Percentiles rank a stretch among this genome's conserved stretches.
phyloP scores from a whole-genome alignment of 2,113 vertebrate genomes.

The Melanotaenia duboulayi region DNA sequence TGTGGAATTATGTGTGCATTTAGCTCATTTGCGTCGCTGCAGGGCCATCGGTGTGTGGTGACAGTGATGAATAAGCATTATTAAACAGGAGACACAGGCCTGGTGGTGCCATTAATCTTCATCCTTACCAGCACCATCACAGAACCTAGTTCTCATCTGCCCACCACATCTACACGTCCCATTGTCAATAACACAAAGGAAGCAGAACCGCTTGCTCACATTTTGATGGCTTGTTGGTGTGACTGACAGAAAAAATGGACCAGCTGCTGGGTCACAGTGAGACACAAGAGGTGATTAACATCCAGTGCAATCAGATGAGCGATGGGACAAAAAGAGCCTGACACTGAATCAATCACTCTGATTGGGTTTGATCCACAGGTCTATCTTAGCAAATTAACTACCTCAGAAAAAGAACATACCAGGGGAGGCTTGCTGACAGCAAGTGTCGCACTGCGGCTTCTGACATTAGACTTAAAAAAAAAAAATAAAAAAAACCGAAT shows the following conservation, averaged over 20 bases:
- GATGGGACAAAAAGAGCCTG: conserved; percentile 40
- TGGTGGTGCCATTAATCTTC: conserved; percentile 71
- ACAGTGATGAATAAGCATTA: conserved; percentile 78
- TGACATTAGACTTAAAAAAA: conserved; percentile 16
- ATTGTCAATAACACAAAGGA: conserved; percentile 41
- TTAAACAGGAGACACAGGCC: conserved; percentile 70
- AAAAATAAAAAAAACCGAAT: conserved; percentile 6
- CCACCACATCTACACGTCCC: conserved; percentile 33
- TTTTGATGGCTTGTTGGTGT: conserved; percentile 23
- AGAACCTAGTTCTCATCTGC: conserved; percentile 46
- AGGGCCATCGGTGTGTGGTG: conserved; percentile 11
- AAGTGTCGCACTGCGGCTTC: conserved; percentile 58
- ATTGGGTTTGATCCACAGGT: conserved; percentile 48
- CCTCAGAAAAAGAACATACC: conserved; percentile 9
- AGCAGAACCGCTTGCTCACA: background rate
- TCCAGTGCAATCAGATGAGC: conserved; percentile 28
- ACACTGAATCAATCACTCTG: conserved; percentile 45
- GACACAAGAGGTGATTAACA: conserved; percentile 36
- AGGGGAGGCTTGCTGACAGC: conserved; percentile 11
- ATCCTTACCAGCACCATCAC: conserved; percentile 60
- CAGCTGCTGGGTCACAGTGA: conserved; percentile 33
- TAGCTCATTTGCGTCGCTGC: conserved; percentile 22
- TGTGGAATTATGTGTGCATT: conserved; percentile 20
- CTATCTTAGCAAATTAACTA: conserved; percentile 26
- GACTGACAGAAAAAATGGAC: conserved; percentile 6